A percentile compares a stretch with the other conserved stretches of the same genome.
Conservation (phyloP, 2,113 vertebrate species). For the Forbesichthys agassizii region DNA sequence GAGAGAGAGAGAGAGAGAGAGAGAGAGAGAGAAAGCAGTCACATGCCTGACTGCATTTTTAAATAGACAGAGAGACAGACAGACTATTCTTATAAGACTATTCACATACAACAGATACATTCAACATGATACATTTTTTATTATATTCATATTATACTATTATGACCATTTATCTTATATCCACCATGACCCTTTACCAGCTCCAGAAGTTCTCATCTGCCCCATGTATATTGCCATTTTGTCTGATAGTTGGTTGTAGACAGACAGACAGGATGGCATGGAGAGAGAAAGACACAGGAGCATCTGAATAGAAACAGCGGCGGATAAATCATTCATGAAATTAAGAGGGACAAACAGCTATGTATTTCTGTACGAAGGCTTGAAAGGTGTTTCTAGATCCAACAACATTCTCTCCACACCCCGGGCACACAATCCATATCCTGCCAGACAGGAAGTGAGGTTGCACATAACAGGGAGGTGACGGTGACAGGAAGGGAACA, state of each 20-base stretch:
- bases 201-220: too few relatives aligned
- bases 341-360: not conserved
- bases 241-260: too few relatives aligned
- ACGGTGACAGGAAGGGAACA: slow-evolving; percentile 58
- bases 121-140: too few relatives aligned
- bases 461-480: slow-evolving; percentile 49
- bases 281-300: too few relatives aligned
- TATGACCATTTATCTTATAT: too few relatives aligned
- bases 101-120: too few relatives aligned
- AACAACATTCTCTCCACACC: slow-evolving; percentile 38
- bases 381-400: slow-evolving; percentile 26
- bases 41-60: not conserved
- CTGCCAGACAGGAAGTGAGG: slow-evolving; percentile 64
- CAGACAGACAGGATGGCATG: too few relatives aligned
- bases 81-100: not conserved
- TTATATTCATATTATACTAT: too few relatives aligned
- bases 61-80: slow-evolving; percentile 1
- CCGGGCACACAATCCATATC: slow-evolving; percentile 56
- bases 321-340: too few relatives aligned
- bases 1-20: not conserved
- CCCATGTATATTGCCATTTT: too few relatives aligned
- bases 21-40: slow-evolving; percentile 1
- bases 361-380: slow-evolving; percentile 21
- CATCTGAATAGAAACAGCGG: too few relatives aligned
- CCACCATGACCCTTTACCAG: too few relatives aligned